Base-by-base conservation (phyloP, 2,888 invertebrate species). In the Drosophila vallismaia region DNA sequence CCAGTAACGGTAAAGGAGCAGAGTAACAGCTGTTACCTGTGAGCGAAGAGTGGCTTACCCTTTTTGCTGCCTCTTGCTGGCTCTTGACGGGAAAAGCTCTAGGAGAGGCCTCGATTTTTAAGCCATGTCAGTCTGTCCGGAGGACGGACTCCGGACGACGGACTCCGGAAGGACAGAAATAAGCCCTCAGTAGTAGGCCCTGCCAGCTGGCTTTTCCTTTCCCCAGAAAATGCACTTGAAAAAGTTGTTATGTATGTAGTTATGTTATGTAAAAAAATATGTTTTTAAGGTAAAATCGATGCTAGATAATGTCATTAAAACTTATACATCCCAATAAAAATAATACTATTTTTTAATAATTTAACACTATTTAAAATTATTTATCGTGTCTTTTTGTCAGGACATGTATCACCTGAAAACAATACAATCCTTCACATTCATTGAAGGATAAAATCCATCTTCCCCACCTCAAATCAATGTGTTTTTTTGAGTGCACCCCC, bases 81-180 rank as follows among this genome's bases (percentile, higher is more conserved):
- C 60, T 56, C 46, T 60, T 55, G 52, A 64, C 38, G 64, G 64
- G 14, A 33, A 66, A 42, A 66, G 64, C 64, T 49, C 40, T 9
- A 31, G 66, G 42, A 46, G 56, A 69, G 76, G 72, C 80, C 85
- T 78, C 66, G 72, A 76, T 81, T 80, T 76, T 79, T 80, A 80
- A 80, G 80, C 85, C 79, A 59, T 77, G 83, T 81, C 79, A 85
- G 83, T 66, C 79, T 75, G 84, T 2, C 12, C 36, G 5, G 33
- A 10, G 10, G 10, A 10, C n/a, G 33, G 33, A 33, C 33, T 57
- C 70, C 36, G 12, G 36, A 4, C 36, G n/a, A 2, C 12, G n/a
- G 36, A 36, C n/a, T 57, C 70, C 46, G 49, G 54, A 50, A 58
- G 58, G 72, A 64, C 71, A 57, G 51, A 72, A 72, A 82, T 82